Base-by-base conservation (phyloP, 2,113 vertebrate genomes). In the Camarhynchus parvulus region DNA sequence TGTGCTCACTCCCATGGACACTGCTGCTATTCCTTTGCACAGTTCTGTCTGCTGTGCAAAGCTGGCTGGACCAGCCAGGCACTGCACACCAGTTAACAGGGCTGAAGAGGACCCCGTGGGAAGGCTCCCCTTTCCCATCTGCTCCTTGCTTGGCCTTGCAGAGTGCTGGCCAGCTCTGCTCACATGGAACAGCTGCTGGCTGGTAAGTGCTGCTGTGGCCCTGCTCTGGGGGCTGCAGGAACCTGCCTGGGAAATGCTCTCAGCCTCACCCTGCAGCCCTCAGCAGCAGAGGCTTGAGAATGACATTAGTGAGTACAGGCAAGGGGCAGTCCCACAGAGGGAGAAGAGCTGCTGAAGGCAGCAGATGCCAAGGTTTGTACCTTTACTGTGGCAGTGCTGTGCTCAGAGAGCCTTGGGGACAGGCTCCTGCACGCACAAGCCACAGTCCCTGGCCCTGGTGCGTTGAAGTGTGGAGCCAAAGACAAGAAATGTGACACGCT, bases 371-470 rank as follows among this genome's bases (percentile, higher is more conserved):
- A 1, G 1, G 27, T 7, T 28, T 18, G 2, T 13, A 46, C 23
- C 49, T 37, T 22, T 66, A 52, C 77, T 39, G 30, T 0, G n/a
- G 22, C 47, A 56, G 70, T 5, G 72, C 63, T 56, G 44, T 0
- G 9, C 52, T 80, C 63, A 5, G 47, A 88, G 63, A 53, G 13
- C 30, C 52, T 41, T 11, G 2, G 62, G 35, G 39, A 11, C 3
- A 1, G 31, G 35, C 58, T 87, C 30, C 52, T 31, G 72, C 53
- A 31, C 0, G 1, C 23, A 39, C 20, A 10, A 10, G 52, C 10
- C 3, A 9, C 4, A 1, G 0, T 4, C 50, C 58, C 47, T 17
- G 14, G 11, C 63, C 39, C 39, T 1, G 0, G 9, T 2, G 16
- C 2, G 1, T 4, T 49, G 13, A 13, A n/a, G 21, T 1, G 53